Percentiles rank a stretch among this genome's conserved stretches.
Evolutionary conservation across 2,888 invertebrate genomes (phyloP).

Genomic region (Augiades crinisus): DNA sequence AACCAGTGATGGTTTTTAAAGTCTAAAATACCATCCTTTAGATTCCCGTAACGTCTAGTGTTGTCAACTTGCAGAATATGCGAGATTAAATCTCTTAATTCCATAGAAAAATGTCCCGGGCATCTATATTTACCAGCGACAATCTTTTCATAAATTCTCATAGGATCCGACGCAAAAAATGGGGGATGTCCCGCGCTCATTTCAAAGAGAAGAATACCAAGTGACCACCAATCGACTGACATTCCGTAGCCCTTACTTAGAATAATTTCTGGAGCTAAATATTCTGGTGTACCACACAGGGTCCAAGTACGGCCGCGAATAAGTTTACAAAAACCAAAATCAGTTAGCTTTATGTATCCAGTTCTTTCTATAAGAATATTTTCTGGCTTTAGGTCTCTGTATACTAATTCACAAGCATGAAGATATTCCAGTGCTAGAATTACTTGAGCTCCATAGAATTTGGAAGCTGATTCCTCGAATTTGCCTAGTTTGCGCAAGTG

Average conservation of each 20-base stretch:
- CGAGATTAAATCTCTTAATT: slow-evolving; percentile 89
- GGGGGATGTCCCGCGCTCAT: slow-evolving; percentile 97
- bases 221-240: slow-evolving; percentile 98
- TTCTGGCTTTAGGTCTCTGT: slow-evolving; percentile 96
- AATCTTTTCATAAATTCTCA: slow-evolving; percentile 97
- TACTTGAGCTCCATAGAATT: slow-evolving; percentile 96
- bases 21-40: slow-evolving; percentile 93
- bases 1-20: slow-evolving; percentile 98
- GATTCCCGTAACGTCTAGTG: slow-evolving; percentile 88
- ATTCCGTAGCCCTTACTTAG: slow-evolving; percentile 95
- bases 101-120: slow-evolving; percentile 89
- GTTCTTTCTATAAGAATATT: slow-evolving; percentile 90
- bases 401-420: slow-evolving; percentile 92
- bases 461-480: slow-evolving; percentile 88
- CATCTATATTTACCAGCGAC: slow-evolving; percentile 93
- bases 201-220: slow-evolving; percentile 93
- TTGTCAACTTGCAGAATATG: slow-evolving; percentile 86
- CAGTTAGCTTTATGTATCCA: slow-evolving; percentile 93
- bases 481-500: slow-evolving; percentile 84
- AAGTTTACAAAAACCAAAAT: slow-evolving; percentile 97
- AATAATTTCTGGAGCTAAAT: slow-evolving; percentile 96
- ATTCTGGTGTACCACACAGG: slow-evolving; percentile 98
- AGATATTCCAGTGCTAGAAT: slow-evolving; percentile 94
- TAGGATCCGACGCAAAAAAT: slow-evolving; percentile 95
- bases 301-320: slow-evolving; percentile 91